These are phyloP conservation scores for Heliornis fulica DNA, from an alignment of 2,113 vertebrate genomes.

Conservation along the genomic window DNA sequence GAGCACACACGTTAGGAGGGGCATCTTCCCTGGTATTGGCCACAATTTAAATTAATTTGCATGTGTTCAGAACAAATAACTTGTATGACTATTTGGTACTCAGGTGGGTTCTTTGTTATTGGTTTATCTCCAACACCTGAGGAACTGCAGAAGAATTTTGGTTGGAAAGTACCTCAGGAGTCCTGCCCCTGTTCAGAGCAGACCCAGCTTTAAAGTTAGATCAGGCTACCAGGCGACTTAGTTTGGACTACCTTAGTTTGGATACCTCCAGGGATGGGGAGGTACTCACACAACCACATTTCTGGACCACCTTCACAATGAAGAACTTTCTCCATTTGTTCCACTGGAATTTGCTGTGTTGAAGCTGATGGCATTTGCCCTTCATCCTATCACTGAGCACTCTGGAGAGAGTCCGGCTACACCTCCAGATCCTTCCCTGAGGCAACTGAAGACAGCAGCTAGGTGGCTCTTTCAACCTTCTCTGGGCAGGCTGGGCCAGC, in stretches of 20 bases:
- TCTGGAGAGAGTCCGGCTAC: not conserved
- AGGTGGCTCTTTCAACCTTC: not conserved
- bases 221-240: not conserved
- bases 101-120: not conserved
- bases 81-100: not conserved
- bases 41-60: not conserved
- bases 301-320: not conserved
- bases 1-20: fast-evolving
- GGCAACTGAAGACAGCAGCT: not conserved
- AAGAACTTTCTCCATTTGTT: not conserved
- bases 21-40: not conserved
- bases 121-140: too few relatives aligned
- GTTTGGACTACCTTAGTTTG: not conserved
- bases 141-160: not conserved
- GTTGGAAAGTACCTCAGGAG: not conserved
- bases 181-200: not conserved
- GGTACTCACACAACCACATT: not conserved
- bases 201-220: not conserved
- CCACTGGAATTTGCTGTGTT: not conserved
- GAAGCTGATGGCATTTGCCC: not conserved
- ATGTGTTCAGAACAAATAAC: not conserved
- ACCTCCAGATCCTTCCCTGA: not conserved
- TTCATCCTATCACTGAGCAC: not conserved
- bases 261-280: not conserved
- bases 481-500: not conserved